These are phyloP conservation scores for Aphelenchoides besseyi DNA, from an alignment of 1,140 invertebrate genomes.

Conservation along the genomic window DNA sequence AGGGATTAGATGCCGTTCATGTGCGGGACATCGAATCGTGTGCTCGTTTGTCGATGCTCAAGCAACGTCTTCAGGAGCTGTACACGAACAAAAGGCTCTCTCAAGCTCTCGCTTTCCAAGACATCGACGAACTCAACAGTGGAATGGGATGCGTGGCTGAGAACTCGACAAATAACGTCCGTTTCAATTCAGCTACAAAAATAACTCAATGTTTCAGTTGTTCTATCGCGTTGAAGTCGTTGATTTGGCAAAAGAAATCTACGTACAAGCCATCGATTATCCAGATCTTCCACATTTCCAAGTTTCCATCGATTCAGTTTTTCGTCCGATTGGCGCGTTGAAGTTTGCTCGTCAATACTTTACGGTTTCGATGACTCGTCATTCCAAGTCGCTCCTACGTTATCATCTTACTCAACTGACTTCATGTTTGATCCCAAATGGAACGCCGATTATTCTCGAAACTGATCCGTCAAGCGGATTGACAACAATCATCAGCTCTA, in stretches of 20 bases:
- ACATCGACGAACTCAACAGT: background rate
- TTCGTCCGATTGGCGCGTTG: background rate
- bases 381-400: background rate
- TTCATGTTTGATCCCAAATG: background rate
- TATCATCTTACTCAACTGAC: background rate
- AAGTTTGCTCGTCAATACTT: background rate
- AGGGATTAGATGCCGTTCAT: background rate
- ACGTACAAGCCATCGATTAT: background rate
- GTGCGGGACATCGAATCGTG: background rate
- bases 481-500: background rate
- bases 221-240: background rate
- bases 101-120: background rate
- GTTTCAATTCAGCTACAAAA: background rate
- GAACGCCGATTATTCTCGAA: background rate
- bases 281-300: background rate
- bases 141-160: background rate
- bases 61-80: background rate
- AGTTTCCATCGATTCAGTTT: background rate
- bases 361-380: background rate
- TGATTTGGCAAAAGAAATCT: background rate
- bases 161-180: background rate
- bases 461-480: background rate
- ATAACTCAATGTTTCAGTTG: background rate
- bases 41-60: background rate
- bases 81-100: background rate